A percentile compares a stretch with the other conserved stretches of the same genome.
phyloP scores from a whole-genome alignment of 2,113 vertebrate species.

The Eupsittula cactorum region DNA sequence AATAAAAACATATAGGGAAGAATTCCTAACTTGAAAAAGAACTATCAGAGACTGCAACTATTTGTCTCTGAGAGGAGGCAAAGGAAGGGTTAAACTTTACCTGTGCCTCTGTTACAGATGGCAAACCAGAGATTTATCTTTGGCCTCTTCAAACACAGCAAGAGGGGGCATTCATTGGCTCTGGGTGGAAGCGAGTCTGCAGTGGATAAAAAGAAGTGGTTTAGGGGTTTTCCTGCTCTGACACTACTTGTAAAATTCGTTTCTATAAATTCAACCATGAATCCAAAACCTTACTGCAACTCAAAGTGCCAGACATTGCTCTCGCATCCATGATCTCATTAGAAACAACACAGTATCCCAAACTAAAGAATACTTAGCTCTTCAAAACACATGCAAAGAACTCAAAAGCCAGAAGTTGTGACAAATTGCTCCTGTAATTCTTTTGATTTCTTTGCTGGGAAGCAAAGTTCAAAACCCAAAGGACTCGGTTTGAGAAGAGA shows the following conservation, averaged over 20 bases:
- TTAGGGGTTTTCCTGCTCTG: accelerated
- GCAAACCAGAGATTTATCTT: not conserved
- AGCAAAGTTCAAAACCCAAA: not conserved
- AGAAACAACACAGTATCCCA: not conserved
- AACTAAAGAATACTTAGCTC: not conserved
- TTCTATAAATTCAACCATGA: not conserved
- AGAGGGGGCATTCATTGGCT: accelerated
- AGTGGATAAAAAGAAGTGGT: accelerated
- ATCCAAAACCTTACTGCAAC: not conserved
- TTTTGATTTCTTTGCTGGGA: not conserved
- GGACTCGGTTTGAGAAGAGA: not conserved
- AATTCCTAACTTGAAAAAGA: accelerated
- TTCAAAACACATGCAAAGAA: not conserved
- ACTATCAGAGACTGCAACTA: accelerated
- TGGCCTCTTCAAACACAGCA: not conserved
- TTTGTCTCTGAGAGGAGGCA: not conserved
- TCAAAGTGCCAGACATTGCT: accelerated
- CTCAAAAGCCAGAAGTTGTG: not conserved
- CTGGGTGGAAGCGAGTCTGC: accelerated
- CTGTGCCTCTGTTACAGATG: not conserved
- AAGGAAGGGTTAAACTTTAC: not conserved
- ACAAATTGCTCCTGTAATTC: not conserved
- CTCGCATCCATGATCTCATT: not conserved
- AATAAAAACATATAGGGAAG: not conserved
- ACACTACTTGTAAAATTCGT: not conserved